Evolutionary conservation across 2,797 vertebrate genomes (phyloP).

Genomic region (Oryzias sinensis): DNA sequence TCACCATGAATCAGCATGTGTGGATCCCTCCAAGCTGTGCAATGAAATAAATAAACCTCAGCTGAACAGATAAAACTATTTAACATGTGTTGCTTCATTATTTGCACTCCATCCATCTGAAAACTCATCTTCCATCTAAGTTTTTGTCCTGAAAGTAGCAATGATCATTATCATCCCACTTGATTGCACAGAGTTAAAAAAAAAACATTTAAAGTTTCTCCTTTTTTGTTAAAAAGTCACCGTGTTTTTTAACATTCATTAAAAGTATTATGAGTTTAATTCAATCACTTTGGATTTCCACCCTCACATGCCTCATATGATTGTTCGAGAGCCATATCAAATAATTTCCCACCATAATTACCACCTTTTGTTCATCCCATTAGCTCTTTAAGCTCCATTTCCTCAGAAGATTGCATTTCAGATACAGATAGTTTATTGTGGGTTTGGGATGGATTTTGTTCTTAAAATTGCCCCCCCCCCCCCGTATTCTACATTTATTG

Average conservation of each 20-base stretch:
- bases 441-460: constrained; percentile 20
- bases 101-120: background rate
- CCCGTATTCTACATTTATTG: background rate
- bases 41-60: no score
- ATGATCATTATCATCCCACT: background rate
- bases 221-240: no score
- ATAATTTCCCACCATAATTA: constrained; percentile 53
- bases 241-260: constrained; percentile 2
- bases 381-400: constrained; percentile 48
- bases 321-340: constrained; percentile 37
- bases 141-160: background rate
- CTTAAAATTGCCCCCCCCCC: constrained; percentile 1
- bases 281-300: constrained; percentile 26
- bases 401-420: constrained; percentile 56
- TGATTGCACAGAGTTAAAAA: background rate
- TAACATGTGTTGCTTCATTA: background rate
- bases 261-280: constrained; percentile 21
- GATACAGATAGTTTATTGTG: constrained; percentile 25
- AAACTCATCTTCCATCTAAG: background rate
- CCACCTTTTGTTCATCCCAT: constrained; percentile 47
- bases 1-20: no score
- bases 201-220: no score
- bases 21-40: no score
- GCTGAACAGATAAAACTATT: no score
- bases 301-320: constrained; percentile 37